Percentiles rank a stretch among this genome's conserved stretches.
phyloP scores from a whole-genome alignment of 2,797 vertebrate species.

The Betta splendens region DNA sequence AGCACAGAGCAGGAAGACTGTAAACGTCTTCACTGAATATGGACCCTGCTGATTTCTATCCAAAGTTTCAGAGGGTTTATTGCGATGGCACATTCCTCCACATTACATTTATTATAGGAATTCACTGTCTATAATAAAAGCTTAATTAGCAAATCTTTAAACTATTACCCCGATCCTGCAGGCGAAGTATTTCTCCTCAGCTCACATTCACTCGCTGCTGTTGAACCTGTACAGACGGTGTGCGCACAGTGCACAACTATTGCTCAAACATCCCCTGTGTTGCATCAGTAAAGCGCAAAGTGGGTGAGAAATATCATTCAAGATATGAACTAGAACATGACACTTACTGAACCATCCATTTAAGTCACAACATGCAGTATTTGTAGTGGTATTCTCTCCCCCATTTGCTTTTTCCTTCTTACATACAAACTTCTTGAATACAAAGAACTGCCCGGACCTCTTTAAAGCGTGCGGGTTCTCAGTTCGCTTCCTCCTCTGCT shows the following conservation, averaged over 20 bases:
- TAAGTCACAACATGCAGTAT: slow-evolving; percentile 24
- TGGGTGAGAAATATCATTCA: slow-evolving; percentile 54
- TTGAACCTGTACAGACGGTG: slow-evolving; percentile 42
- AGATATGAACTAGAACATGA: slow-evolving; percentile 57
- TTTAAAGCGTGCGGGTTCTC: slow-evolving; percentile 65
- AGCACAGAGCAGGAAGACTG: background rate
- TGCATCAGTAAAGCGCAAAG: slow-evolving; percentile 68
- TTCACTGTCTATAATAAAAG: background rate
- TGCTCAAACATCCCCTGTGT: slow-evolving; percentile 64
- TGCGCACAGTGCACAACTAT: slow-evolving; percentile 53
- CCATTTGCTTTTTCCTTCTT: no score
- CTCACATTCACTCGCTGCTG: slow-evolving; percentile 5
- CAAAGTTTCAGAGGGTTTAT: background rate
- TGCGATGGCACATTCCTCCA: background rate
- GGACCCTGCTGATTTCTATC: background rate
- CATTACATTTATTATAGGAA: background rate
- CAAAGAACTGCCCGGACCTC: slow-evolving; percentile 49
- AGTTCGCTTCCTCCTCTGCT: slow-evolving; percentile 70
- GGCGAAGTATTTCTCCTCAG: background rate
- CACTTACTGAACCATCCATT: slow-evolving; percentile 46
- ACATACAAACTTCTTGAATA: no score
- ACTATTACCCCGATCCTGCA: background rate
- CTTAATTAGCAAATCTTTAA: background rate
- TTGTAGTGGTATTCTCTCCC: slow-evolving; percentile 22
- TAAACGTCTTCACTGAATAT: background rate